Base-by-base conservation (phyloP, 1,140 invertebrate species). In the Scaptodrosophila lebanonensis region DNA sequence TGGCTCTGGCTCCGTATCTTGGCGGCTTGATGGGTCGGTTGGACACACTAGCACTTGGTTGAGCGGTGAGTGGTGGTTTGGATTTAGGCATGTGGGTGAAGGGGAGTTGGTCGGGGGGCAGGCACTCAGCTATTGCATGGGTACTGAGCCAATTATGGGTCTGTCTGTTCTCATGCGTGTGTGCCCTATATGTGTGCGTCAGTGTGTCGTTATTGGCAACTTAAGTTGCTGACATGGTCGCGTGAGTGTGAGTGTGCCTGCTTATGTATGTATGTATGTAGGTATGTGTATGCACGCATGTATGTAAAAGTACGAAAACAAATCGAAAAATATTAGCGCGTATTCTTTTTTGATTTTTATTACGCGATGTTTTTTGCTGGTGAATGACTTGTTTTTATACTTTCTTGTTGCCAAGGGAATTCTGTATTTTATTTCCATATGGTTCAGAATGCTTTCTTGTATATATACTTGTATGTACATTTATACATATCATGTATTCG, bases 281-380 rank as follows among this genome's bases (percentile, higher is more conserved):
- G 35, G 36, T 48, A 38, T 43, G 54, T 38, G 38, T 20, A 11
- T 39, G 36, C 29, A 47, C 25, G 33, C 16, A 44, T 33, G 27
- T 35, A 35, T 50, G 61, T 48, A 33, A 44, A 33, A 33, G 12
- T n/a, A 49, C 16, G 9, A 58, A 63, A 69, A 75, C 71, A 76
- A 76, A 70, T 76, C 70, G 66, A 66, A 70, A 69, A 76, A 67
- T 77, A 76, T 77, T 76, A 67, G 69, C 67, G 53, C 58, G 72
- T 72, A 75, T 75, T 75, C 61, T 56, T 8, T 61, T 75, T 76
- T 66, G 66, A 66, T 75, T 75, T 76, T 76, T 76, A 66, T 75
- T 76, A 60, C 54, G 51, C 61, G 36, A 53, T 75, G 39, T 66
- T 66, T 63, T 62, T 57, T 40, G 57, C 40, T 8, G 8, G n/a